Evolutionary conservation across 2,888 invertebrate species (phyloP), one percentile per base, ranked within the genome.

Genomic region (Campoletis raptor): DNA sequence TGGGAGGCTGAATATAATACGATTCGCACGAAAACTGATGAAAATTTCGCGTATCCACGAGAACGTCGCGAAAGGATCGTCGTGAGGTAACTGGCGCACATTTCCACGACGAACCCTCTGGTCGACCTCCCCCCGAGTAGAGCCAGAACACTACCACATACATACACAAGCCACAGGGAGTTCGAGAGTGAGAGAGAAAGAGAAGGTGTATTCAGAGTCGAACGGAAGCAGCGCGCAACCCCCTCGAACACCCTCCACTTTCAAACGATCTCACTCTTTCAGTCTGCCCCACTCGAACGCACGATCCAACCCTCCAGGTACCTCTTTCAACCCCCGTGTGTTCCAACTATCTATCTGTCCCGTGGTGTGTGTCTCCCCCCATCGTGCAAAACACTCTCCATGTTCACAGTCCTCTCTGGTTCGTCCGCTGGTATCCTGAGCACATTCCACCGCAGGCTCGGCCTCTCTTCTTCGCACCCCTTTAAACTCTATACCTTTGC

Each of bases 41-140:
- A 70, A 69, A 48, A 52, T 66, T 45, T 70, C 66, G 74, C 77
- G 81, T 52, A 78, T 42, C 7, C 78, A 52, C 48, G 83, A 82
- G 85, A 90, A 92, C 91, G 91, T 92, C 92, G 91, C 92, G 92
- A 91, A 90, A 91, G 91, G 92, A 92, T 92, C 89, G 93, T 92
- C 93, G 94, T 93, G 92, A 92, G 93, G 93, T 93, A 92, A 93
- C 94, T 94, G 93, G 90, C 92, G 94, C 92, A 93, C 66, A 72
- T 76, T 83, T 81, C 80, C 77, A 81, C 86, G 77, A 36, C 48
- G 67, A 72, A 73, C 72, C 70, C 84, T 87, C 87, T 77, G 67
- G 77, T 67, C 77, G 74, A 74, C 84, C 83, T 37, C 67, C 81
- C 81, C 81, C 81, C 66, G 9, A 73, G 45, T 66, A 36, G 73